Evolutionary conservation across 37 sponge, comb jelly and placozoan species (phyloP).

Genomic region (Beroe ovata): DNA sequence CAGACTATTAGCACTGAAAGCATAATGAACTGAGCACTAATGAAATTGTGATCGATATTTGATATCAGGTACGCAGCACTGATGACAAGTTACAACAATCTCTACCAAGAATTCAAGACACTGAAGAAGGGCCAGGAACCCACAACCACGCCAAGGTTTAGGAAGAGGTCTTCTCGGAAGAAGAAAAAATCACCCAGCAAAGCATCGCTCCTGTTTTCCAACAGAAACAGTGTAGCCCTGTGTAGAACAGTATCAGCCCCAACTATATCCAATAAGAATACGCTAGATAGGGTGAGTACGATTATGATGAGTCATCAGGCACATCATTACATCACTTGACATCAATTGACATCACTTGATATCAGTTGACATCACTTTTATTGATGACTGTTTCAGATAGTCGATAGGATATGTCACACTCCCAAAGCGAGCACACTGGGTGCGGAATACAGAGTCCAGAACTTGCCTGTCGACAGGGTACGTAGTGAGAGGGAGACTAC

Average conservation of each 20-base stretch:
- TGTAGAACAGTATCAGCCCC: slow-evolving; percentile 17
- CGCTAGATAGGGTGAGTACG: slow-evolving; percentile 10
- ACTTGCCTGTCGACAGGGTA: not conserved
- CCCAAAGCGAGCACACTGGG: slow-evolving; percentile 20
- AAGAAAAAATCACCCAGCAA: slow-evolving; percentile 29
- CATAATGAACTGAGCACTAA: too few species aligned
- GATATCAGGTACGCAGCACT: slow-evolving; percentile 11
- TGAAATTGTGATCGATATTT: too few species aligned
- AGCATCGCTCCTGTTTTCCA: slow-evolving; percentile 36
- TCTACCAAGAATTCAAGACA: slow-evolving; percentile 60
- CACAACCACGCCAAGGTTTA: not conserved
- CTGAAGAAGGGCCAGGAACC: slow-evolving; percentile 44
- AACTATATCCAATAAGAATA: not conserved
- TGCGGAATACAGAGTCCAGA: not conserved
- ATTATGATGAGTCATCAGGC: too few species aligned
- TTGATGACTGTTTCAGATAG: slow-evolving; percentile 33
- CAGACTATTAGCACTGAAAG: too few species aligned
- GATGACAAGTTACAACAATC: slow-evolving; percentile 51
- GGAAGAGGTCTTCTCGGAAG: slow-evolving; percentile 27
- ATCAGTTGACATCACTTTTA: too few species aligned
- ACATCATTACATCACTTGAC: too few species aligned
- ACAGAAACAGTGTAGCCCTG: not conserved
- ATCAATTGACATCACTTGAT: too few species aligned
- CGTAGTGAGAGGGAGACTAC: not conserved
- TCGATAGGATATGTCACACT: slow-evolving; percentile 15